phyloP scores from a whole-genome alignment of 2,797 vertebrate species.

The Parotocinclus haroldoi region DNA sequence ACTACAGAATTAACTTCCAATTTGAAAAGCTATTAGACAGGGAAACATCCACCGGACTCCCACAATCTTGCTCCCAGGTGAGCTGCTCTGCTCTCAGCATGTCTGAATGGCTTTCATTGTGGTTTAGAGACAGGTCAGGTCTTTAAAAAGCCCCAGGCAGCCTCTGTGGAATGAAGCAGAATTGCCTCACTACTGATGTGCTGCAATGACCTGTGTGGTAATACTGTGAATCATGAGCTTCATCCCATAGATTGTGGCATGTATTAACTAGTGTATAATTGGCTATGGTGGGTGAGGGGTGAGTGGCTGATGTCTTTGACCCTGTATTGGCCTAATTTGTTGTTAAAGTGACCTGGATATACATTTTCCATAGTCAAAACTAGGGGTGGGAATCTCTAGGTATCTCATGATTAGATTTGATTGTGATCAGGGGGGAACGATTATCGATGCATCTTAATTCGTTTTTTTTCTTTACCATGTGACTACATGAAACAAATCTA shows the following conservation, averaged over 20 bases:
- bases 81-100: constrained; percentile 53
- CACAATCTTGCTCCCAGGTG: constrained; percentile 52
- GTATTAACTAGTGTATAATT: constrained; percentile 14
- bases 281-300: neutral
- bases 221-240: constrained; percentile 18
- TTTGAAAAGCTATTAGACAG: constrained; percentile 58
- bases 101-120: constrained; percentile 52
- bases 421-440: too few relatives aligned
- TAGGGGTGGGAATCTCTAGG: too few relatives aligned
- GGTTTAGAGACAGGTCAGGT: constrained; percentile 44
- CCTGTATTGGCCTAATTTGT: constrained; percentile 4
- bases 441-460: too few relatives aligned
- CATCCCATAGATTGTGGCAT: constrained; percentile 9
- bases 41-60: constrained; percentile 47
- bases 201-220: constrained; percentile 9
- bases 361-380: too few relatives aligned
- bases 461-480: too few relatives aligned
- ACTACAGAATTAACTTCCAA: constrained; percentile 67
- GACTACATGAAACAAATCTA: too few relatives aligned
- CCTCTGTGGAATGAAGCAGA: constrained; percentile 42
- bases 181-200: constrained; percentile 40
- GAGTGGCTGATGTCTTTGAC: neutral
- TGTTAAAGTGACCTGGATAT: neutral
- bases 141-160: constrained; percentile 48
- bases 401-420: too few relatives aligned